Evolutionary conservation across 2,797 vertebrate genomes (phyloP).

Genomic region (Aulostomus chinensis): DNA sequence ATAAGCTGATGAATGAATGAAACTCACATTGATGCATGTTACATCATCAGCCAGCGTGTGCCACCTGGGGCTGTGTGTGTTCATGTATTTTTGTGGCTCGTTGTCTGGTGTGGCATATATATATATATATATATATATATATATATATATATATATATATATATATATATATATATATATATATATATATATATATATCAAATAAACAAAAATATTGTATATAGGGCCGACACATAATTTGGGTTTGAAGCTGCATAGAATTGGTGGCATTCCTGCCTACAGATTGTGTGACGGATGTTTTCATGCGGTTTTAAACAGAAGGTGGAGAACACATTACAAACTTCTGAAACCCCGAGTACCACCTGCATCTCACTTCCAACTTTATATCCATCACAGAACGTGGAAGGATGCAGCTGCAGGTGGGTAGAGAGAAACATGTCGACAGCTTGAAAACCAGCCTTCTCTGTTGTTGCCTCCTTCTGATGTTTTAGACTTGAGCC

Average conservation of each 20-base stretch:
- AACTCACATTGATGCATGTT: constrained; percentile 62
- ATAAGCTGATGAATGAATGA: no score
- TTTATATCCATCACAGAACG: constrained; percentile 55
- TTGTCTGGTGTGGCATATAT: constrained; percentile 5
- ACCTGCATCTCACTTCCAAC: constrained; percentile 58
- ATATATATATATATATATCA: no score
- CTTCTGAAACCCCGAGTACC: constrained; percentile 44
- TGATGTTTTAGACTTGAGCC: constrained; percentile 17
- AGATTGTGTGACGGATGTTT: no score
- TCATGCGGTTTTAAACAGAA: constrained; percentile 34
- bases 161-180: no score
- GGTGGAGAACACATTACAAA: constrained; percentile 6
- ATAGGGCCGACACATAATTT: no score
- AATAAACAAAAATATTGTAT: no score
- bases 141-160: no score
- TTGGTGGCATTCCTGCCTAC: no score
- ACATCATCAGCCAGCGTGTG: constrained; percentile 71
- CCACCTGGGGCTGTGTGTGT: constrained; percentile 71
- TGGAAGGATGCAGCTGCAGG: constrained; percentile 69
- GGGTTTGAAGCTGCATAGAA: no score
- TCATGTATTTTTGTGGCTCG: constrained; percentile 16
- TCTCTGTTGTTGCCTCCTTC: constrained; percentile 40
- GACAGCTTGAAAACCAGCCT: constrained; percentile 51
- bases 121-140: constrained; percentile 11
- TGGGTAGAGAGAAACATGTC: constrained; percentile 55